These are phyloP conservation scores for Drosophila prostipennis DNA, from an alignment of 2,888 invertebrate genomes.

Conservation along the genomic window DNA sequence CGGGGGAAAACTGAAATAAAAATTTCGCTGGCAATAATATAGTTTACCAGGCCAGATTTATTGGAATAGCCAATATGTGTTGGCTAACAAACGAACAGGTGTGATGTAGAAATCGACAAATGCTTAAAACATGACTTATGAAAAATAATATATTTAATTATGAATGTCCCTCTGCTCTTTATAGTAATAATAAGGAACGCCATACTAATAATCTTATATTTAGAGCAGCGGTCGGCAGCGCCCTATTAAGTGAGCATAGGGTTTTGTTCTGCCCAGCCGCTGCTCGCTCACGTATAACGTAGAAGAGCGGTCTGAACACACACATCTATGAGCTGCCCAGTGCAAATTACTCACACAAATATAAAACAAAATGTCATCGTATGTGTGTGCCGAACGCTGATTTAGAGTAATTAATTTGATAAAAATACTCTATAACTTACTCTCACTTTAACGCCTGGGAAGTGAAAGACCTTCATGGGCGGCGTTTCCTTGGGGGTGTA, in stretches of 20 bases:
- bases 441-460: slow-evolving; percentile 90
- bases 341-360: too few species aligned
- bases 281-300: too few species aligned
- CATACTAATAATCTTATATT: not conserved
- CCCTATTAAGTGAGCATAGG: too few species aligned
- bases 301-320: too few species aligned
- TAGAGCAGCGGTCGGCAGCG: too few species aligned
- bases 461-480: slow-evolving; percentile 89
- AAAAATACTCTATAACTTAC: slow-evolving; percentile 86
- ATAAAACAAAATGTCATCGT: too few species aligned
- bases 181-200: not conserved
- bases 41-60: slow-evolving; percentile 12
- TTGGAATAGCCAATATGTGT: not conserved
- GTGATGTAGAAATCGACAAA: not conserved
- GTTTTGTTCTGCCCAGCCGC: too few species aligned
- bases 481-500: slow-evolving; percentile 90
- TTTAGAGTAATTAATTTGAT: too few species aligned
- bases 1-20: slow-evolving; percentile 19
- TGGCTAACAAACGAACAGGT: not conserved
- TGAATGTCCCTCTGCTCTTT: too few species aligned
- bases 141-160: too few species aligned
- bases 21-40: slow-evolving; percentile 17
- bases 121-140: not conserved
- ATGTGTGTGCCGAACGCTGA: too few species aligned
- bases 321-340: too few species aligned